Conservation (phyloP, 1,140 invertebrate genomes). For the Apis dorsata region DNA sequence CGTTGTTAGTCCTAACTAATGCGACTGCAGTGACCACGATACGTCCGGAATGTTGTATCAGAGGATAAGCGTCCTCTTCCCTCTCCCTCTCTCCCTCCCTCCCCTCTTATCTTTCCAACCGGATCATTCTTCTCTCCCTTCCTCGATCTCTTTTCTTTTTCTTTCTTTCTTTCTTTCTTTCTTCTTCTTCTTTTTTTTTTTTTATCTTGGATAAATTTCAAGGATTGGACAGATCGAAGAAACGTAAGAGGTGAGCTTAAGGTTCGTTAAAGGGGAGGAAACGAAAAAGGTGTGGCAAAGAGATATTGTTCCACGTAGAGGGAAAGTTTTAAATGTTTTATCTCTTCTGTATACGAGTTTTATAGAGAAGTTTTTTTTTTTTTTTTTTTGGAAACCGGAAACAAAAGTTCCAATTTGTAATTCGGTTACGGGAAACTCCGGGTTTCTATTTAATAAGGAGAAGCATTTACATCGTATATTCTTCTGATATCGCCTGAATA, state of each 20-base stretch:
- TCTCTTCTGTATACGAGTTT: neutral
- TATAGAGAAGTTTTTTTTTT: too few relatives aligned
- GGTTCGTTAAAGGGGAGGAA: too few relatives aligned
- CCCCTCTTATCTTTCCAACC: neutral
- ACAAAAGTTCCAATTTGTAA: neutral
- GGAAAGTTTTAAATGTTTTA: too few relatives aligned
- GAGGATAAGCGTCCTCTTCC: constrained; percentile 60
- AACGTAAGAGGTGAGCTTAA: too few relatives aligned
- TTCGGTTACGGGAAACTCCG: neutral
- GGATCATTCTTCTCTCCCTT: too few relatives aligned
- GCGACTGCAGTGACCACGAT: constrained; percentile 78
- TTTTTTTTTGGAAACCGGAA: too few relatives aligned
- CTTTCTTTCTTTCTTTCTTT: neutral
- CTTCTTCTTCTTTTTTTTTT: too few relatives aligned
- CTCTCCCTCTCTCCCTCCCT: neutral
- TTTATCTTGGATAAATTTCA: neutral
- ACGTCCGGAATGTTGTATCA: constrained; percentile 64
- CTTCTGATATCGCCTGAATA: constrained; percentile 29
- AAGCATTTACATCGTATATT: constrained; percentile 24
- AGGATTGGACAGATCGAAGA: neutral
- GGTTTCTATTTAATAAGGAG: constrained; percentile 6
- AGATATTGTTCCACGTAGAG: too few relatives aligned
- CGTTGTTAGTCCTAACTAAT: constrained; percentile 80
- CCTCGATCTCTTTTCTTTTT: neutral
- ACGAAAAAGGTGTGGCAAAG: too few relatives aligned